phyloP scores from a whole-genome alignment of 2,113 vertebrate species.

The Nyctereutes procyonoides region DNA sequence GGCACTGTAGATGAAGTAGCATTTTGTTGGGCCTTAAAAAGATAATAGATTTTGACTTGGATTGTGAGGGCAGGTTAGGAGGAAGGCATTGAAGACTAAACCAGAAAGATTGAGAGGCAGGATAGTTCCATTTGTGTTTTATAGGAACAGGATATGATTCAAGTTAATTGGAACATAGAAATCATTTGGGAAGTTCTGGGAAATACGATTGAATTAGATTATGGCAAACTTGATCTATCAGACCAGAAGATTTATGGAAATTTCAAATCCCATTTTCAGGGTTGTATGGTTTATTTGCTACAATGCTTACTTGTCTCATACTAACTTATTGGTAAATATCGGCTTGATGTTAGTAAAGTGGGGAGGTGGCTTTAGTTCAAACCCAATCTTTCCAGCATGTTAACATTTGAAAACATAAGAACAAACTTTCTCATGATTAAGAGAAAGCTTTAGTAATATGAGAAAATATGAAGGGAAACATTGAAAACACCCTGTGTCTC shows the following conservation, averaged over 20 bases:
- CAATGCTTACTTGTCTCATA: not conserved
- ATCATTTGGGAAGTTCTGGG: constrained; percentile 36
- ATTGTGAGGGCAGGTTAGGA: not conserved
- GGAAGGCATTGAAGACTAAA: constrained; percentile 39
- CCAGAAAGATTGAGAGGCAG: constrained; percentile 10
- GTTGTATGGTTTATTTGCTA: not conserved
- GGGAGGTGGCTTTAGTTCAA: constrained; percentile 27
- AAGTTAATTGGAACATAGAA: constrained; percentile 33
- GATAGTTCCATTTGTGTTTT: constrained; percentile 58
- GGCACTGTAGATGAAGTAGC: not conserved
- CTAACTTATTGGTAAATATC: not conserved
- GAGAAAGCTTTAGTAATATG: constrained; percentile 17
- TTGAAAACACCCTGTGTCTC: not conserved
- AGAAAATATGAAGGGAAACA: constrained; percentile 35
- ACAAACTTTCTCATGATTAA: constrained; percentile 38
- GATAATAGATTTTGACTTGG: not conserved
- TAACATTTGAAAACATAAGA: constrained; percentile 18
- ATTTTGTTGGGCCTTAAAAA: constrained; percentile 38
- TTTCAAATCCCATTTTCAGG: constrained; percentile 9
- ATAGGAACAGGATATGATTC: constrained; percentile 61
- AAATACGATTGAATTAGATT: constrained; percentile 31
- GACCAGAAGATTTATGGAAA: constrained; percentile 1
- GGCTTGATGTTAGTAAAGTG: constrained; percentile 10
- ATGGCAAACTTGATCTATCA: not conserved
- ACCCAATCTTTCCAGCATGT: not conserved